Percentiles rank a stretch among this genome's conserved stretches.
Evolutionary conservation across 2,797 vertebrate genomes (phyloP).

Genomic region (Furcifer pardalis): DNA sequence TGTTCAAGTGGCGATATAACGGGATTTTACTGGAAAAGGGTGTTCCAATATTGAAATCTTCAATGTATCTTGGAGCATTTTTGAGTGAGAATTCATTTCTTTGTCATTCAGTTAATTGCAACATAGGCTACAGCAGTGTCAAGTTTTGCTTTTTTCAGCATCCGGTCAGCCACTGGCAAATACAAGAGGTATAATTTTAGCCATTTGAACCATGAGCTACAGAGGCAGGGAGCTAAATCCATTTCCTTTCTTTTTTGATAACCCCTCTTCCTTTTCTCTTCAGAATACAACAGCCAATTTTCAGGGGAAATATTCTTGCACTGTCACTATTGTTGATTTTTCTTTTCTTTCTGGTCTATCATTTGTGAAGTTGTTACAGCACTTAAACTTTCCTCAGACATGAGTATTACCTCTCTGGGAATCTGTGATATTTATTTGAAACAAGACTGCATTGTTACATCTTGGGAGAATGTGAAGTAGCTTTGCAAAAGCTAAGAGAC

Average conservation of each 20-base stretch:
- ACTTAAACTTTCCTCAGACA: slow-evolving; percentile 43
- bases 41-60: too few relatives aligned
- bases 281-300: slow-evolving; percentile 47
- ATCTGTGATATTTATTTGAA: slow-evolving; percentile 50
- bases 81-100: slow-evolving; percentile 25
- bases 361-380: slow-evolving; percentile 47
- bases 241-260: neutral
- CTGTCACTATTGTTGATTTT: slow-evolving; percentile 34
- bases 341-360: too few relatives aligned
- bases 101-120: slow-evolving; percentile 46
- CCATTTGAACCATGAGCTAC: slow-evolving; percentile 21
- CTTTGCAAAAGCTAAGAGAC: slow-evolving; percentile 42
- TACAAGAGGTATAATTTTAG: slow-evolving; percentile 36
- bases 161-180: slow-evolving; percentile 36
- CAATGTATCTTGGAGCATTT: too few relatives aligned
- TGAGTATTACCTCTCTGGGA: slow-evolving; percentile 40
- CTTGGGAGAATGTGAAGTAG: slow-evolving; percentile 27
- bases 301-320: slow-evolving; percentile 39
- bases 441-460: slow-evolving; percentile 21
- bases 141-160: slow-evolving; percentile 28
- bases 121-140: too few relatives aligned
- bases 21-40: too few relatives aligned
- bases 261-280: neutral
- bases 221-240: slow-evolving; percentile 8
- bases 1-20: too few relatives aligned